Evolutionary conservation across 2,888 invertebrate genomes (phyloP).

Genomic region (Dasysyrphus tricinctus): DNA sequence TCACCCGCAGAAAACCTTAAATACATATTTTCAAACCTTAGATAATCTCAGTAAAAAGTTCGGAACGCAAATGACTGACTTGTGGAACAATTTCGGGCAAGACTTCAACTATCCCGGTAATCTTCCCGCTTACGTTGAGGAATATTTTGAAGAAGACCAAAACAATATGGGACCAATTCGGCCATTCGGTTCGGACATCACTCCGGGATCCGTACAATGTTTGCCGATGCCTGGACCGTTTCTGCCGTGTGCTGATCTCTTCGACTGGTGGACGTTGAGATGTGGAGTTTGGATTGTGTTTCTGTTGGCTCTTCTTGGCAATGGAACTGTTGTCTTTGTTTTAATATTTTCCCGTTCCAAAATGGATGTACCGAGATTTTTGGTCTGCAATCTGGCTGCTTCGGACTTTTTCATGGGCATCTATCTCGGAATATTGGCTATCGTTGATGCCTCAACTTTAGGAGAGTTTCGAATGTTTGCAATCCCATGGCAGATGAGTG

Average conservation of each 20-base stretch:
- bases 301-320: conserved; percentile 96
- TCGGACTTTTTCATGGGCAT: conserved; percentile 99
- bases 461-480: conserved; percentile 98
- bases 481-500: conserved; percentile 98
- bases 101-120: conserved; percentile 89
- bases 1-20: neutral
- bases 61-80: conserved; percentile 88
- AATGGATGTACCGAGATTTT: conserved; percentile 97
- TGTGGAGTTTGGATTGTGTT: conserved; percentile 99
- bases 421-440: conserved; percentile 96
- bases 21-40: conserved; percentile 79
- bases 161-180: conserved; percentile 77
- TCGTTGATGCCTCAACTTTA: conserved; percentile 97
- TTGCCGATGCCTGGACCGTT: conserved; percentile 95
- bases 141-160: conserved; percentile 88
- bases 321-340: conserved; percentile 97
- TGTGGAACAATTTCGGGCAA: conserved; percentile 88
- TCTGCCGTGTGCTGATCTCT: conserved; percentile 96
- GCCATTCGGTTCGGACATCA: conserved; percentile 78
- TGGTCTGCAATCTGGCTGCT: conserved; percentile 97
- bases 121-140: conserved; percentile 88
- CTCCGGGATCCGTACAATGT: conserved; percentile 86
- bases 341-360: conserved; percentile 95
- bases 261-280: conserved; percentile 98
- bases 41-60: conserved; percentile 90